Evolutionary conservation across 2,797 vertebrate genomes (phyloP).

Genomic region (Lerista edwardsae): DNA sequence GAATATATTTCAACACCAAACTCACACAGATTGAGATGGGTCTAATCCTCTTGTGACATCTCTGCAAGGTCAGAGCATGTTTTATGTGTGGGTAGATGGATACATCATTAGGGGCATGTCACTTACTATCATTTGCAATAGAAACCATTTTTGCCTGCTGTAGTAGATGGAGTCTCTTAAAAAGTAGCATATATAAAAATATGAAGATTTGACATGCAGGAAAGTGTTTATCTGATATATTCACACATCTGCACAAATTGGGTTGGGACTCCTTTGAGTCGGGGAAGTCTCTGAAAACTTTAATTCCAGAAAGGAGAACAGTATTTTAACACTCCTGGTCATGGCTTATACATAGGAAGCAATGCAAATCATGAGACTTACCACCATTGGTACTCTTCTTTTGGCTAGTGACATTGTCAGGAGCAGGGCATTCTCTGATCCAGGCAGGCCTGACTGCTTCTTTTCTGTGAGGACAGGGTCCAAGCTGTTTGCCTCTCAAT

Average conservation of each 20-base stretch:
- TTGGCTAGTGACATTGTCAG: no score
- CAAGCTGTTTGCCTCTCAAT: no score
- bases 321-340: conserved; percentile 12
- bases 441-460: no score
- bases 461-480: no score
- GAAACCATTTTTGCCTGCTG: conserved; percentile 14
- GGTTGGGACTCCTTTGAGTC: conserved; percentile 17
- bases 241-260: conserved; percentile 35
- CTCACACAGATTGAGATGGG: conserved; percentile 30
- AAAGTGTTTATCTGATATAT: conserved; percentile 26
- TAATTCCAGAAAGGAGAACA: not conserved
- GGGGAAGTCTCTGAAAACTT: conserved; percentile 39
- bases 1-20: not conserved
- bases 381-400: no score
- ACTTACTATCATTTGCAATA: conserved; percentile 24
- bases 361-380: conserved; percentile 24
- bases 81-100: conserved; percentile 24
- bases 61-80: conserved; percentile 26
- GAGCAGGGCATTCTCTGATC: no score
- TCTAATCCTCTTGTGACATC: conserved; percentile 17
- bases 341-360: not conserved
- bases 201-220: conserved; percentile 17
- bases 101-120: conserved; percentile 9
- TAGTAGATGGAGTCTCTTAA: conserved; percentile 35
- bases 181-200: conserved; percentile 21